Evolutionary conservation across 2,113 vertebrate genomes (phyloP), one percentile per base, ranked within the genome.

Genomic region (Perca fluviatilis): DNA sequence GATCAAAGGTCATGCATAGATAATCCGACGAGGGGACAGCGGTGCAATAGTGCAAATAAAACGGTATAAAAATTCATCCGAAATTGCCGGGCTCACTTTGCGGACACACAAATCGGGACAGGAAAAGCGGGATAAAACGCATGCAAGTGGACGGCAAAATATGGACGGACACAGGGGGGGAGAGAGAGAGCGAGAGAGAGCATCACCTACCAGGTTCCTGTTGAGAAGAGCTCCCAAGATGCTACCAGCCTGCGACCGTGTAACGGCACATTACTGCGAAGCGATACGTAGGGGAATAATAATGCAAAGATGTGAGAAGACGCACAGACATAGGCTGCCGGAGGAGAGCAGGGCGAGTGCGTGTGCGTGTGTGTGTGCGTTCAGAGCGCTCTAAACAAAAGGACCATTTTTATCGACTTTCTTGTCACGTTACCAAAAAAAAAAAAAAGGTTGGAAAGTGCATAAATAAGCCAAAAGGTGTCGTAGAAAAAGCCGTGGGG

Each of bases 1-100:
- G 96, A 97, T 96, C 97, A 99, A 97, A 97, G 97, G 97, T 98
- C 97, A 97, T 93, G 95, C 95, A 95, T 93, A 94, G 94, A 96
- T 95, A 96, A 96, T 95, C 95, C 93, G 93, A 93, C 93, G 93
- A 95, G 94, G 54, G 33, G 95, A 96, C 95, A 13, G 94, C 89
- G 95, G 71, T 23, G 79, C 70, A 75, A 88, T 74, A 72, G 94
- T 93, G 94, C 94, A 92, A 95, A 96, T 94, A 95, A 96, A 80
- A 96, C 92, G 94, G 95, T 95, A 71, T 77, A 93, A 95, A 77
- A 95, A 96, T 94, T 93, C 95, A 96, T 96, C 94, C 90, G 94
- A 92, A 92, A 88, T 91, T 80, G 88, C 84, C 87, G 90, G 79
- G 89, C 83, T 83, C 84, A 93, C 90, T 91, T 90, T 77, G 68